Evolutionary conservation across 1,140 invertebrate species (phyloP), one percentile per base, ranked within the genome.

Genomic region (Diuraphis noxia): DNA sequence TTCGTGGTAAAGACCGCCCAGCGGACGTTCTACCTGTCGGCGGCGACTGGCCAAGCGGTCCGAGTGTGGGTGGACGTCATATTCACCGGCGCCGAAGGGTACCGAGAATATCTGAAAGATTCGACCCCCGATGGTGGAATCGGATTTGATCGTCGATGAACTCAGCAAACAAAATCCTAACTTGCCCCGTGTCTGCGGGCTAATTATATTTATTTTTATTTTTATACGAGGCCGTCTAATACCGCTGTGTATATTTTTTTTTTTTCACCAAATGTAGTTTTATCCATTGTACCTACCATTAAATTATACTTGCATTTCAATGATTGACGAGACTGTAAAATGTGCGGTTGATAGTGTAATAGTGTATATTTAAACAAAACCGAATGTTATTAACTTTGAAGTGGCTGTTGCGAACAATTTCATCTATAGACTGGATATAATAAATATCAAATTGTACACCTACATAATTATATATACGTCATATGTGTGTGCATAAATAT

Each of bases 1-100:
- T 99, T 99, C 93, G 98, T 98, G 93, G 97, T 99, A n/a, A 99
- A 99, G 94, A 99, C 98, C 0, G 96, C 96, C 92, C 97, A 98
- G 92, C 95, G 98, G 85, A 95, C 96, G 77, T 99, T 98, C 93
- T 97, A 98, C 93, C 94, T 99, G 40, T 97, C 99, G 95, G 98
- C 98, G 9, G 98, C 98, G 0, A 97, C 97, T 17, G 96, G 98
- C 34, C 98, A 99, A 94, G 97, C 98, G 0, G 98, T 99, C 95
- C 94, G 98, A 91, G 98, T 99, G 92, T 99, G 98, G 98, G 98
- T 99, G 41, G 98, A 99, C 94, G 98, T 99, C 23, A 96, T 99
- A 91, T 97, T 98, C 93, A 97, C 97, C 19, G 97, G 97, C 79
- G 97, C 97, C 41, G 97, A 98, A 94, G 97, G 97, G n/a, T 97